Base-by-base conservation (phyloP, 2,113 vertebrate genomes). In the cat (Felis catus) region DNA sequence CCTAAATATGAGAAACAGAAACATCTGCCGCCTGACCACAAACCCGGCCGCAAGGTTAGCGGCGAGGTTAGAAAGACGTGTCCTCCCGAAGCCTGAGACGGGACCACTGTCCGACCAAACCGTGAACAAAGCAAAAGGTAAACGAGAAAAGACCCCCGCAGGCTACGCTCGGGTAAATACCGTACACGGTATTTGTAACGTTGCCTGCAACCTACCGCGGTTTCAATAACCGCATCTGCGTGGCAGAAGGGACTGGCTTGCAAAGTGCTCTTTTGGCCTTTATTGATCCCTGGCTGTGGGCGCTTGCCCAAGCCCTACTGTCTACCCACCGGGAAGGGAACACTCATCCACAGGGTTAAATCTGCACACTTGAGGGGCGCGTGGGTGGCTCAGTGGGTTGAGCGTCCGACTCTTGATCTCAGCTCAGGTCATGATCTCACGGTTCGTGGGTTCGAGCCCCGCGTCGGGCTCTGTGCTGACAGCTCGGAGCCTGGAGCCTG, bases 111-210 rank as follows among this genome's bases (percentile, higher is more conserved):
- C 33, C 48, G 13, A 5, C 33, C 73, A 53, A 25, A 48, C 12
- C n/a, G 0, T 0, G 83, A 51, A 7, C 45, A 61, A n/a, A 29
- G 31, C 0, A 0, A 11, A 58, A 68, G 70, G 19, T 13, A 29
- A 2, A 0, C 6, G 8, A 82, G 73, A 15, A 15, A 76, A 11
- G 84, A 58, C 0, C 25, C 16, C 0, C 0, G 31, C 1, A 18
- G 53, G 29, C n/a, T 29, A 5, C 6, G 1, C 19, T 3, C 16
- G 7, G 7, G 14, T n/a, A 61, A 10, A 31, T 10, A 12, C 0
- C 2, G 18, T 1, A 8, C 10, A 1, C 18, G 3, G 29, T 5
- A 5, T 41, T 12, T 39, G 45, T 4, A 12, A 36, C 0, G 39
- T 0, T 0, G 55, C 61, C 51, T n/a, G 6, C 18, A 29, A 74